Evolutionary conservation across 2,797 vertebrate species (phyloP).

Genomic region (Allobates femoralis): DNA sequence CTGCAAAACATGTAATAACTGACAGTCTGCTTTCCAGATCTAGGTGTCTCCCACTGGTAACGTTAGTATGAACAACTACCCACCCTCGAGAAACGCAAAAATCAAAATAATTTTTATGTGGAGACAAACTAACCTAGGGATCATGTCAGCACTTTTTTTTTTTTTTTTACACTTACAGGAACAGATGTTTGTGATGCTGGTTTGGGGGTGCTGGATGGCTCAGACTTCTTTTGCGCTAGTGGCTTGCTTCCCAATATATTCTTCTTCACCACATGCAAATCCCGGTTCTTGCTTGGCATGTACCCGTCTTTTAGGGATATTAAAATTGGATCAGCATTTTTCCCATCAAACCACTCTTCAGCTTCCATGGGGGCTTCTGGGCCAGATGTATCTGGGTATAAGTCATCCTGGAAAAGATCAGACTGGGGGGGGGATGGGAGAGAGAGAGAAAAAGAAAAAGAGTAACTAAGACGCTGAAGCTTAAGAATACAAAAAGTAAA

Average conservation of each 20-base stretch:
- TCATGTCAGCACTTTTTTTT: background rate
- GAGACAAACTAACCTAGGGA: background rate
- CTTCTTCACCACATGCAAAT: conserved; percentile 95
- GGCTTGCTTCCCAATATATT: conserved; percentile 91
- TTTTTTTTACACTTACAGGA: conserved; percentile 75
- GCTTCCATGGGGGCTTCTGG: conserved; percentile 90
- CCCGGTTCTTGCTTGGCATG: conserved; percentile 89
- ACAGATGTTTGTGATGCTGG: conserved; percentile 80
- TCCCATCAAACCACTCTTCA: conserved; percentile 95
- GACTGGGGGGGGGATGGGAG: conserved; percentile 82
- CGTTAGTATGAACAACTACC: no score
- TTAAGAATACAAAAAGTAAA: background rate
- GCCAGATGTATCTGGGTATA: conserved; percentile 94
- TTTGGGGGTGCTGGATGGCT: conserved; percentile 80
- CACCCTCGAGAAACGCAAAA: background rate
- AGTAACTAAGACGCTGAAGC: background rate
- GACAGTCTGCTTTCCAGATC: no score
- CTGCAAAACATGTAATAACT: no score
- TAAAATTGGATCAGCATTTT: conserved; percentile 89
- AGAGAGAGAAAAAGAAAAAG: background rate
- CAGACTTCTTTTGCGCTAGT: conserved; percentile 81
- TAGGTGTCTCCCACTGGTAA: background rate
- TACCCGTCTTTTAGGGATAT: conserved; percentile 96
- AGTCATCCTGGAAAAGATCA: conserved; percentile 96
- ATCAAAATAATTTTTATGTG: background rate